Evolutionary conservation across 2,888 invertebrate genomes (phyloP).

Genomic region (Platerodrilus igneus): DNA sequence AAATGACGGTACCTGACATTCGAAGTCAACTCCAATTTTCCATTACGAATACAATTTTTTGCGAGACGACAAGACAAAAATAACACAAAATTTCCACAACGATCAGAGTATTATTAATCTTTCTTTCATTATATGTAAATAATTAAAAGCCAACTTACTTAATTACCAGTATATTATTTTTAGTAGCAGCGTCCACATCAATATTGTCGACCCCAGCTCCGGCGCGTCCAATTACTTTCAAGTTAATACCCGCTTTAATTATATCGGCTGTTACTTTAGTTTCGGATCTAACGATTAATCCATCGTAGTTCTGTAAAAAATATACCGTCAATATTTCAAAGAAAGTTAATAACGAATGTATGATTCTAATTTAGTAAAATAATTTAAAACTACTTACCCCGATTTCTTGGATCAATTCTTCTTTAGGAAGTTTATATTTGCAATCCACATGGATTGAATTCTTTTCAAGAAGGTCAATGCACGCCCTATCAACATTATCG

Average conservation of each 20-base stretch:
- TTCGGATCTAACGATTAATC: constrained; percentile 88
- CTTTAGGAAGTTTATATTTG: constrained; percentile 72
- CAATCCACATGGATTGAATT: constrained; percentile 76
- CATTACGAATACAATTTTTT: no score
- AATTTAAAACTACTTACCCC: constrained; percentile 57
- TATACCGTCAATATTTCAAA: constrained; percentile 12
- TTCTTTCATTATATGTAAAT: no score
- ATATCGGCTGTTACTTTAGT: constrained; percentile 90
- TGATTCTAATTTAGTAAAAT: constrained; percentile 1
- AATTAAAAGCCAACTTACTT: constrained; percentile 81
- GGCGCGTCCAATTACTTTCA: constrained; percentile 92
- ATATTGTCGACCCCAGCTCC: constrained; percentile 99
- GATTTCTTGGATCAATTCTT: constrained; percentile 76
- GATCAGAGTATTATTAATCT: no score
- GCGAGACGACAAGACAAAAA: no score
- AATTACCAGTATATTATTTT: constrained; percentile 81
- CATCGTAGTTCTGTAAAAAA: constrained; percentile 83
- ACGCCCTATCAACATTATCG: constrained; percentile 86
- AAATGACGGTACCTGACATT: no score
- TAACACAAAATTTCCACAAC: no score
- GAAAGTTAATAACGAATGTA: neutral
- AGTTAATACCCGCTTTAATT: constrained; percentile 64
- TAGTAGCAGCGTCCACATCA: constrained; percentile 80
- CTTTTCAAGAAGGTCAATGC: constrained; percentile 71
- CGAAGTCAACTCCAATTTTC: no score